Evolutionary conservation across 2,888 invertebrate genomes (phyloP).

Genomic region (Sinodicranocentrus sp.): DNA sequence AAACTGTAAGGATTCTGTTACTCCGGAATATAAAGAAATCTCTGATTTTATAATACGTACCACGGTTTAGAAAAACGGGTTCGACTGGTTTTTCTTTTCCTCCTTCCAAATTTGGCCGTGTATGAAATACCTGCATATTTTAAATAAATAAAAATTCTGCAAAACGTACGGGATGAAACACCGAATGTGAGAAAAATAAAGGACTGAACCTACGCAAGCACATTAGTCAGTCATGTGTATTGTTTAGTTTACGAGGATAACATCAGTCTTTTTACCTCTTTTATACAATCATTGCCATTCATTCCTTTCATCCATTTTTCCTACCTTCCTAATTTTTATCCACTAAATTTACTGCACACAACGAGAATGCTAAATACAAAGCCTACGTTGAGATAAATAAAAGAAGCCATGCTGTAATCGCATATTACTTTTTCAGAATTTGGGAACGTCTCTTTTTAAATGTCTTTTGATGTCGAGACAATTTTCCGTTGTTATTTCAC

Average conservation of each 20-base stretch:
- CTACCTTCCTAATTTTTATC: not conserved
- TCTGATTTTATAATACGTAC: not conserved
- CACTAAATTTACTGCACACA: not conserved
- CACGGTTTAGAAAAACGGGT: constrained; percentile 49
- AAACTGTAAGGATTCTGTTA: not conserved
- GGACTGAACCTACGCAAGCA: too few species aligned
- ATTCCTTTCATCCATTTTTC: not conserved
- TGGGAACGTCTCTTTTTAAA: too few species aligned
- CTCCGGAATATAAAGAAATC: constrained; percentile 3
- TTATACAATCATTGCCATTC: not conserved
- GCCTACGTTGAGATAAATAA: too few species aligned
- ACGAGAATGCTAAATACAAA: too few species aligned
- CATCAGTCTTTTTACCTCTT: constrained; percentile 5
- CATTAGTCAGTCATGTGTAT: too few species aligned
- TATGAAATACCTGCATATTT: constrained; percentile 65
- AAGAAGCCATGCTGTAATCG: too few species aligned
- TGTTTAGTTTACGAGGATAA: not conserved
- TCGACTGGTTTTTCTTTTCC: constrained; percentile 50
- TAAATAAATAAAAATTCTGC: not conserved
- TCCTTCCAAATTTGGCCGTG: constrained; percentile 39
- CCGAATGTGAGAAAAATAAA: not conserved
- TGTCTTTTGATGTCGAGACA: too few species aligned
- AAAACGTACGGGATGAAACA: constrained; percentile 29
- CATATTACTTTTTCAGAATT: too few species aligned
- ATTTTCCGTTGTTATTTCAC: too few species aligned